These are phyloP conservation scores for Australoheros scitulus DNA, from an alignment of 2,113 vertebrate genomes.

Conservation along the genomic window DNA sequence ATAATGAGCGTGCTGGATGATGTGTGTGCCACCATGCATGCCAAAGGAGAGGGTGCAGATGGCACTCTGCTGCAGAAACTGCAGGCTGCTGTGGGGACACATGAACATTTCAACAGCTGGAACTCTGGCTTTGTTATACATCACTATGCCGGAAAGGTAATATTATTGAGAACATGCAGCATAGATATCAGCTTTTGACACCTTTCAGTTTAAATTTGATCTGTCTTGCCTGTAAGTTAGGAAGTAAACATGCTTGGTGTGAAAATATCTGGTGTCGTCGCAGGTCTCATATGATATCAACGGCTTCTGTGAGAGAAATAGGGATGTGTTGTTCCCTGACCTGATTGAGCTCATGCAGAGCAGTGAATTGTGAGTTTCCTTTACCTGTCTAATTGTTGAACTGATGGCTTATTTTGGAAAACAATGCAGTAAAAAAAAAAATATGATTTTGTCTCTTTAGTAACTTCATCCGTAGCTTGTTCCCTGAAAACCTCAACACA, in stretches of 20 bases:
- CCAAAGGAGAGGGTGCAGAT: slow-evolving; percentile 92
- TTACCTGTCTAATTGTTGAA: neutral
- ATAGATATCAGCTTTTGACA: neutral
- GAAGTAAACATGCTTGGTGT: neutral
- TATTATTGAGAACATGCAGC: neutral
- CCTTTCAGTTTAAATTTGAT: neutral
- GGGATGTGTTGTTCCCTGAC: slow-evolving; percentile 93
- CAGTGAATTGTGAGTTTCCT: slow-evolving; percentile 89
- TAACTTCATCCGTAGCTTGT: slow-evolving; percentile 88
- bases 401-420: accelerated
- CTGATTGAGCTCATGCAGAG: slow-evolving; percentile 98
- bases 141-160: slow-evolving; percentile 96
- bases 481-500: slow-evolving; percentile 91
- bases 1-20: slow-evolving; percentile 98
- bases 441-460: slow-evolving; percentile 66
- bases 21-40: slow-evolving; percentile 96
- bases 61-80: slow-evolving; percentile 94
- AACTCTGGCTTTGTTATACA: slow-evolving; percentile 93
- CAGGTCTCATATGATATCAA: slow-evolving; percentile 93
- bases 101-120: slow-evolving; percentile 98
- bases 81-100: slow-evolving; percentile 88
- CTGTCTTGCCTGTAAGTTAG: neutral
- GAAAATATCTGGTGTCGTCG: neutral
- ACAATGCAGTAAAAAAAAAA: neutral
- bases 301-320: slow-evolving; percentile 94